phyloP scores from a whole-genome alignment of 2,888 invertebrate species.

The Acrocyrtus sp. region DNA sequence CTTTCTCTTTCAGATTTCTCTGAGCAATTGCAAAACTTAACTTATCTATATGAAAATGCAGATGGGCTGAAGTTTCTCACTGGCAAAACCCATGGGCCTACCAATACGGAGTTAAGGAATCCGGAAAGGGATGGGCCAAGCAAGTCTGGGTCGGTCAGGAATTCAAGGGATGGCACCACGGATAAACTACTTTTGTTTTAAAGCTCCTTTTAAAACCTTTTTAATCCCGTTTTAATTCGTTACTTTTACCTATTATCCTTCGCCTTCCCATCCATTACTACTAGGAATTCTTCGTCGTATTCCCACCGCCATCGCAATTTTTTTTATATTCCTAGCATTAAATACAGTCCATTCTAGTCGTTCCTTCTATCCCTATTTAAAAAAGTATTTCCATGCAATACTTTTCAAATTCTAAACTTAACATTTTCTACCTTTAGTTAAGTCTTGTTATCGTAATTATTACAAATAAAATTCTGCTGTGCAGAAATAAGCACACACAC shows the following conservation, averaged over 20 bases:
- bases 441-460: background rate
- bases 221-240: background rate
- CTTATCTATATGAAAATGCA: background rate
- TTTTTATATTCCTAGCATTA: constrained; percentile 24
- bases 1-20: background rate
- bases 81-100: constrained; percentile 55
- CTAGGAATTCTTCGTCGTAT: constrained; percentile 14
- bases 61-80: constrained; percentile 37
- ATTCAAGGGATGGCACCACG: constrained; percentile 52
- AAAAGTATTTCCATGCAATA: too few species aligned
- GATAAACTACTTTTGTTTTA: constrained; percentile 10
- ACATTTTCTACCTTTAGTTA: too few species aligned
- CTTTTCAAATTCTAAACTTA: too few species aligned
- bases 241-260: background rate
- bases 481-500: background rate
- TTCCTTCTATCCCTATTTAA: too few species aligned
- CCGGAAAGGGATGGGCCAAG: constrained; percentile 59
- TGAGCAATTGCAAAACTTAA: constrained; percentile 4
- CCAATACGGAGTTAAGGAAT: constrained; percentile 59
- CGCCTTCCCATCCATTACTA: background rate
- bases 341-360: constrained; percentile 33
- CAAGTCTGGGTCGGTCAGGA: constrained; percentile 60
- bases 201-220: background rate
- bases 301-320: constrained; percentile 33
- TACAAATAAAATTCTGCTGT: background rate